A percentile compares a stretch with the other conserved stretches of the same genome.
These are phyloP conservation scores for Delphinus delphis DNA, from an alignment of 2,113 vertebrate genomes.

Conservation along the genomic window DNA sequence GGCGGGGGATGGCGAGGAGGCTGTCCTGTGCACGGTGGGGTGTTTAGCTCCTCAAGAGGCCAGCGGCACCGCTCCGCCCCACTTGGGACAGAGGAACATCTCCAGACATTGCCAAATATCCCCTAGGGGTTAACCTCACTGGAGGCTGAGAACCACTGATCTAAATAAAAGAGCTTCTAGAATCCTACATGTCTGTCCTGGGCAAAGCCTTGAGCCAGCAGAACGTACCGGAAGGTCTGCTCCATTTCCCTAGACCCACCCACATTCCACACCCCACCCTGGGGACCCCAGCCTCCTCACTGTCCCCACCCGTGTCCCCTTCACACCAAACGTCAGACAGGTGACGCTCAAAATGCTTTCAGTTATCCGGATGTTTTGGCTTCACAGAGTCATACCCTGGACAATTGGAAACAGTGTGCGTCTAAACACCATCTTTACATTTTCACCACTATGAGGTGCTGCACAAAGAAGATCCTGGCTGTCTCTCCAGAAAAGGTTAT, in stretches of 20 bases:
- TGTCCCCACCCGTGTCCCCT: accelerated
- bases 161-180: neutral
- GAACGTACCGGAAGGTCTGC: neutral
- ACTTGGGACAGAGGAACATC: neutral
- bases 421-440: neutral
- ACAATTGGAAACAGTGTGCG: accelerated
- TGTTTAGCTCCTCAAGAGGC: neutral
- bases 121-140: neutral
- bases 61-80: too few relatives aligned
- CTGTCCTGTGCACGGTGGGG: accelerated
- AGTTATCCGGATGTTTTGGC: neutral
- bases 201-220: neutral
- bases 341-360: neutral
- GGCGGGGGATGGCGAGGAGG: accelerated
- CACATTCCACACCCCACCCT: neutral
- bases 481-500: neutral
- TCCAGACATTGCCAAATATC: neutral
- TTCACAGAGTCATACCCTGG: neutral
- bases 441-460: accelerated
- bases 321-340: neutral
- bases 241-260: neutral
- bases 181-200: neutral
- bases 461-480: accelerated
- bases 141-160: neutral
- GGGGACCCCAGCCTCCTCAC: neutral